Percentiles rank a stretch among this genome's conserved stretches.
Conservation (phyloP, 1,140 invertebrate species). For the Camponotus floridanus region DNA sequence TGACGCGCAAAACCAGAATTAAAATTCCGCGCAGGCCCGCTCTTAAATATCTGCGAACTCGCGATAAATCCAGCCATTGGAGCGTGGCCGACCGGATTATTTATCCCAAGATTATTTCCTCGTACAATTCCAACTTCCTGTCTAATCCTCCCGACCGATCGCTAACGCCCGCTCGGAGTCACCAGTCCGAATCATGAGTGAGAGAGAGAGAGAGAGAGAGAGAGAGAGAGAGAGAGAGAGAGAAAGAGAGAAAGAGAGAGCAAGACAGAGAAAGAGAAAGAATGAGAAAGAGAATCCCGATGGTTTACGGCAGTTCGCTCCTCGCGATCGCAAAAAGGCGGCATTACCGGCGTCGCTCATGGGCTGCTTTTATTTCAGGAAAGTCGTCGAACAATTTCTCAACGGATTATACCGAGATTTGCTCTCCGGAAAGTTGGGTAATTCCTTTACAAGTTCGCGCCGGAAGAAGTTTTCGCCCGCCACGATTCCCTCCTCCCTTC, state of each 20-base stretch:
- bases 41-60: constrained; percentile 56
- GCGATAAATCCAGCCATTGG: constrained; percentile 57
- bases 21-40: not conserved
- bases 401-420: constrained; percentile 69
- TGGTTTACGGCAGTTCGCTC: constrained; percentile 54
- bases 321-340: constrained; percentile 28
- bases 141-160: constrained; percentile 57
- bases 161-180: not conserved
- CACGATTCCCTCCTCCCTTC: too few species aligned
- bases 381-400: constrained; percentile 71
- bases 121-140: constrained; percentile 62
- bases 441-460: constrained; percentile 66
- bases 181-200: not conserved
- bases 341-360: constrained; percentile 50
- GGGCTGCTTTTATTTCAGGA: constrained; percentile 63
- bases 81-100: constrained; percentile 58
- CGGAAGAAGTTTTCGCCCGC: constrained; percentile 45
- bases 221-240: too few species aligned
- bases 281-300: not conserved
- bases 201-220: too few species aligned
- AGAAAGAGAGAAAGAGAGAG: too few species aligned
- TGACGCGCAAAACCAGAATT: constrained; percentile 30
- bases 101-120: constrained; percentile 67
- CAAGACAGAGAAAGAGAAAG: too few species aligned
- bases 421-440: constrained; percentile 62